These are phyloP conservation scores for Melanotaenia parkinsoni DNA, from an alignment of 2,797 vertebrate genomes.

Conservation along the genomic window DNA sequence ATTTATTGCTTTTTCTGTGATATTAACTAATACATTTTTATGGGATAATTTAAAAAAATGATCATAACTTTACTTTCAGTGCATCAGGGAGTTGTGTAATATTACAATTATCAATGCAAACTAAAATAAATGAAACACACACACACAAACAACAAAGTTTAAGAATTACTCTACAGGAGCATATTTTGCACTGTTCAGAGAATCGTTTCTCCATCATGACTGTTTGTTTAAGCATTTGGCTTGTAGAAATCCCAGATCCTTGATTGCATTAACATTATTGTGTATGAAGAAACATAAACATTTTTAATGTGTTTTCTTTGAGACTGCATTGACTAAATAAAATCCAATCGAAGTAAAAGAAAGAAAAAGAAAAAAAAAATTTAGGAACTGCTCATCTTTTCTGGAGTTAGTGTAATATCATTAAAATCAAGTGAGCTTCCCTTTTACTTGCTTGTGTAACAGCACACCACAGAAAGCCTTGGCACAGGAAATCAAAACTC, in stretches of 20 bases:
- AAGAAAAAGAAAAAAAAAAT: not conserved
- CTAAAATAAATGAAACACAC: too few species aligned
- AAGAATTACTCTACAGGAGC: too few species aligned
- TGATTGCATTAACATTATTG: not conserved
- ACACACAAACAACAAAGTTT: too few species aligned
- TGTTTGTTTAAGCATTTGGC: not conserved
- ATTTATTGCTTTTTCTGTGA: not conserved
- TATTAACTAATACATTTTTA: not conserved
- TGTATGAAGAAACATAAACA: not conserved
- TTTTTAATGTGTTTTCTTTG: not conserved
- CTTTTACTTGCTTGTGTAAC: constrained; percentile 15
- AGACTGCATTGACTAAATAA: not conserved
- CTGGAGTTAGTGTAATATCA: not conserved
- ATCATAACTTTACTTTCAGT: not conserved
- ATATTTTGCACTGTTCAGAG: too few species aligned
- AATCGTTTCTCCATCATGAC: not conserved
- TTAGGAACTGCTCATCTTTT: not conserved
- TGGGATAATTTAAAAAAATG: not conserved
- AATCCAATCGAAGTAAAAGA: not conserved
- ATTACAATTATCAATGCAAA: too few species aligned
- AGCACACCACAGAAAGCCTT: constrained; percentile 27
- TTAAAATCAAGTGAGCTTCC: not conserved
- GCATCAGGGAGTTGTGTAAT: not conserved
- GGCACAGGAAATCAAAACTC: constrained; percentile 44
- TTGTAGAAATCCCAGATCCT: not conserved